phyloP scores from a whole-genome alignment of 2,113 vertebrate genomes.

The Gopherus evgoodei region DNA sequence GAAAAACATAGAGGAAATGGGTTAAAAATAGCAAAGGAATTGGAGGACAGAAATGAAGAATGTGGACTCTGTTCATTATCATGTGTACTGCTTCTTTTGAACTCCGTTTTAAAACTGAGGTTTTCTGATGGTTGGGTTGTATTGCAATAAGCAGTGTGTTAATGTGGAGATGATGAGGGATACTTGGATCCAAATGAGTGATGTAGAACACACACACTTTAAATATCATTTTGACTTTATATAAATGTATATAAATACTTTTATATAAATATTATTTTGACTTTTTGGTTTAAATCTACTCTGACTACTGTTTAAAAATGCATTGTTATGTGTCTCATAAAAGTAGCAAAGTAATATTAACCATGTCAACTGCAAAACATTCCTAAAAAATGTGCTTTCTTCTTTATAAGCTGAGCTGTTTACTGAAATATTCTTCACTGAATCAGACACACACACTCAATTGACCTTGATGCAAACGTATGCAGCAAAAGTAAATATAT shows the following conservation, averaged over 20 bases:
- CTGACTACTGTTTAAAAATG: neutral
- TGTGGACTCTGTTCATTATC: neutral
- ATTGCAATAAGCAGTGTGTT: neutral
- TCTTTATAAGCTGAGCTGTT: neutral
- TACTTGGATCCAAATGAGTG: neutral
- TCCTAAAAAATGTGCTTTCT: neutral
- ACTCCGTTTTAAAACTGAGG: neutral
- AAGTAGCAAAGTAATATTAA: neutral
- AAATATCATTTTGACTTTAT: neutral
- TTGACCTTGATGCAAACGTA: neutral
- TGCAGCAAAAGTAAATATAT: neutral
- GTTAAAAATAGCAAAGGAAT: neutral
- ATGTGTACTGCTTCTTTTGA: neutral
- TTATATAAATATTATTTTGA: neutral
- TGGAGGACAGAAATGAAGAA: neutral
- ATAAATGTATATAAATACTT: neutral
- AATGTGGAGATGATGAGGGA: neutral
- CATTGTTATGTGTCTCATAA: neutral
- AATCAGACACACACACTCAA: neutral
- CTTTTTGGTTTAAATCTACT: neutral
- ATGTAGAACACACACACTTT: neutral
- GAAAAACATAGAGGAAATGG: neutral
- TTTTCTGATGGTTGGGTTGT: neutral
- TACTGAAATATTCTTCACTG: neutral
- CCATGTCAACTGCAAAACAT: neutral